Evolutionary conservation across 2,113 vertebrate genomes (phyloP), one percentile per base, ranked within the genome.

Genomic region (Okapia johnstoni): DNA sequence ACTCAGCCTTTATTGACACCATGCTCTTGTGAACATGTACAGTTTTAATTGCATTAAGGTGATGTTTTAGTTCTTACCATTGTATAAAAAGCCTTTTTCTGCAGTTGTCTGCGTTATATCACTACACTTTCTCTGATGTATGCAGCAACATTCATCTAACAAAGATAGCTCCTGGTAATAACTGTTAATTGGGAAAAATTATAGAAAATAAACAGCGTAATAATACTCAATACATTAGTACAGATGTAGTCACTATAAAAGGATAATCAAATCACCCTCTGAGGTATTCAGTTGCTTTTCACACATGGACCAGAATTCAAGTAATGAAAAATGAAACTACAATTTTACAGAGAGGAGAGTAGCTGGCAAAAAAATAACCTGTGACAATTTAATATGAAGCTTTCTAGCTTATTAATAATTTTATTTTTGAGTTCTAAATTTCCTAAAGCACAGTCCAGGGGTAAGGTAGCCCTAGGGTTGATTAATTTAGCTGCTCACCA

Each of bases 191-290:
- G 83, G 76, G 61, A 54, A 97, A 97, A 98, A 97, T 93, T 97
- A 94, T 81, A 97, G 81, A 95, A 97, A 97, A 96, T 97, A 97
- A 98, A 97, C 83, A 96, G 40, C 95, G 95, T 97, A 96, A 96
- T 97, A 94, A 77, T 70, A 43, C 92, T 60, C 70, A 73, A 92
- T 84, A 61, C 50, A 93, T 97, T 85, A 97, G 63, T 96, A 55
- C 73, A 97, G 94, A 96, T 94, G 86, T 88, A 88, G 73, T 80
- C 87, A 97, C 96, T 96, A 96, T 93, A 97, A 98, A 97, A 96
- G 88, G 58, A 97, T 97, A 97, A 96, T 95, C 66, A 97, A 96
- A 94, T 97, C 63, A 85, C 88, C n/a, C 91, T 98, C 97, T 93
- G 87, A 97, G 63, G 60, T 95, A 85, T 96, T 97, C 30, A 63